Evolutionary conservation across 1,140 invertebrate species (phyloP).

Genomic region (Aleiodes sp.): DNA sequence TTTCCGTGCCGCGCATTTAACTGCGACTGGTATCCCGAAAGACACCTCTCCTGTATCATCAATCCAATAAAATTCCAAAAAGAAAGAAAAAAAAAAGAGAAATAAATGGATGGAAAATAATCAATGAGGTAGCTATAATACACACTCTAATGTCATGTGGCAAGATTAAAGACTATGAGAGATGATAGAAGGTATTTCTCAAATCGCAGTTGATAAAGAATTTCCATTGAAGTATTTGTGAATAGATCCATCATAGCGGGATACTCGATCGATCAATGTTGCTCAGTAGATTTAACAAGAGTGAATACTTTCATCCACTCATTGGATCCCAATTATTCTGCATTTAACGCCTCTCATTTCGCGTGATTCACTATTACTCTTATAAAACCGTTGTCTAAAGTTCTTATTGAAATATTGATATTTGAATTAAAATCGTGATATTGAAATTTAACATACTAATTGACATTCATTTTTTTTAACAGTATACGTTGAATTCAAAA

Average conservation of each 20-base stretch:
- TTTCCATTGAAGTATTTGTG: neutral
- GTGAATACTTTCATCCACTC: no score
- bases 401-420: no score
- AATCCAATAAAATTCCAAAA: conserved; percentile 9
- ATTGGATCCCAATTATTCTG: no score
- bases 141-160: no score
- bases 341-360: no score
- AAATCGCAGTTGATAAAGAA: neutral
- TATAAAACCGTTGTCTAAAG: no score
- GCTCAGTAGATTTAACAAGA: neutral
- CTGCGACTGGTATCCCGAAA: neutral
- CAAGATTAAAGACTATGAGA: neutral
- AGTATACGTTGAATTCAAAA: no score
- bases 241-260: neutral
- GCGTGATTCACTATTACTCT: no score
- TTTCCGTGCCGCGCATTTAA: conserved; percentile 29
- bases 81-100: neutral
- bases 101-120: neutral
- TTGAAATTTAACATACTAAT: no score
- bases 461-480: no score
- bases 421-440: no score
- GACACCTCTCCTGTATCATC: conserved; percentile 1
- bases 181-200: neutral
- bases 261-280: conserved; percentile 1
- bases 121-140: no score